Base-by-base conservation (phyloP, 2,113 vertebrate species). In the Carettochelys insculpta region DNA sequence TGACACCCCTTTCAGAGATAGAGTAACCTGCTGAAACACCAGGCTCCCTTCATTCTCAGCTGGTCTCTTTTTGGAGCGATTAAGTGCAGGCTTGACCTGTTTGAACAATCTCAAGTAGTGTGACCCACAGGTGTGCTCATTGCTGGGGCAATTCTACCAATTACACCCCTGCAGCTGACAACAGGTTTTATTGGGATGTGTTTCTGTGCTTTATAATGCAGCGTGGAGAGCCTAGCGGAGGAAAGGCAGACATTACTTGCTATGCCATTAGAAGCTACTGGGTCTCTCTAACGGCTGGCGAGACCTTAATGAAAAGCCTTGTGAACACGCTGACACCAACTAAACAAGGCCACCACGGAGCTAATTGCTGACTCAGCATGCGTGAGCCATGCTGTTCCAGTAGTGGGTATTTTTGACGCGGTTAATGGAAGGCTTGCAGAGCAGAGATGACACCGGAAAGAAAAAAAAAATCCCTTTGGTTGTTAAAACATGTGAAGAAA, bases 391-490 rank as follows among this genome's bases (percentile, higher is more conserved):
- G 53, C 85, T 48, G 77, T 93, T 96, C 93, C 87, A 79, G 25
- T 8, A 96, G 94, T 90, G 6, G 9, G 84, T 92, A 79, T 93
- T 75, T 82, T 90, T 85, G 88, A 95, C 92, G 92, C 48, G 10
- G 50, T 91, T 90, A 94, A 95, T 90, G 92, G 96, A 96, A 3
- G 84, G 56, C 58, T 94, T 97, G 95, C 81, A 82, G 65, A 61
- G 92, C 85, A 95, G 90, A 93, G 90, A 93, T 95, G 95, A 87
- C 86, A 94, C 87, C 94, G 95, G 87, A 95, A 95, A 95, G 92
- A 92, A 94, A 95, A 95, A 95, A 91, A 92, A 94, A 94, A 89
- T 90, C 92, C 43, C 80, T 96, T 95, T 47, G 19, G 53, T 43
- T 85, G 65, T 89, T 95, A 81, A 96, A 92, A 91, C 17, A 31